Evolutionary conservation across 23 tunicate species (phyloP), one percentile per base, ranked within the genome.

Genomic region (Phallusia fumigata): DNA sequence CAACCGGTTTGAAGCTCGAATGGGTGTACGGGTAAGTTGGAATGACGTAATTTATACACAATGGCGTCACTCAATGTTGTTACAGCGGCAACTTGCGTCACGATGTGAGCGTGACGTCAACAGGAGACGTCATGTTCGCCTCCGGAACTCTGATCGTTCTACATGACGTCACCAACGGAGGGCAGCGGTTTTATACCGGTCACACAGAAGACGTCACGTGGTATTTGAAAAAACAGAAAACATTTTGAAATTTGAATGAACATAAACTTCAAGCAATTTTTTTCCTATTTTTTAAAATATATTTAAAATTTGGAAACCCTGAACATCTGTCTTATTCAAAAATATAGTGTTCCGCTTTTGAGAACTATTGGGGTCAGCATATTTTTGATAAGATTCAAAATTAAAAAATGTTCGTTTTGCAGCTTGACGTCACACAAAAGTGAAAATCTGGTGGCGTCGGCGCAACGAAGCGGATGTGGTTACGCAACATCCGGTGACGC

Each of bases 131-230:
- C 44, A 32, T 80, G n/a, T 52, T 24, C 0, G 32, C 44, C 75
- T 18, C 65, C 35, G 83, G 83, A 22, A 80, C 65, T 34, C 52
- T 80, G 47, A 75, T 80, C 10, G 74, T 80, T 32, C 15, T 80
- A 16, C 45, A 80, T 52, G 64, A 80, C 44, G 44, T 80, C 50
- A 30, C 50, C 31, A 24, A 31, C 45, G 52, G 22, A 52, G 52
- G 47, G n/a, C 83, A 80, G 74, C 36, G 83, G 52, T 52, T 80
- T 30, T 80, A 80, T 35, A 52, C 83, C n/a, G 83, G 83, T 19
- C 83, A 80, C 74, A 80, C 26, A 0, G 83, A 80, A 22, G 64
- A 51, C 18, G 64, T 80, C 64, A 80, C 83, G 31, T 80, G 83
- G 83, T 80, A 80, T 12, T 30, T 19, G 11, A n/a, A 34, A 34